Base-by-base conservation (phyloP, 2,113 vertebrate species). In the Australoheros scitulus region DNA sequence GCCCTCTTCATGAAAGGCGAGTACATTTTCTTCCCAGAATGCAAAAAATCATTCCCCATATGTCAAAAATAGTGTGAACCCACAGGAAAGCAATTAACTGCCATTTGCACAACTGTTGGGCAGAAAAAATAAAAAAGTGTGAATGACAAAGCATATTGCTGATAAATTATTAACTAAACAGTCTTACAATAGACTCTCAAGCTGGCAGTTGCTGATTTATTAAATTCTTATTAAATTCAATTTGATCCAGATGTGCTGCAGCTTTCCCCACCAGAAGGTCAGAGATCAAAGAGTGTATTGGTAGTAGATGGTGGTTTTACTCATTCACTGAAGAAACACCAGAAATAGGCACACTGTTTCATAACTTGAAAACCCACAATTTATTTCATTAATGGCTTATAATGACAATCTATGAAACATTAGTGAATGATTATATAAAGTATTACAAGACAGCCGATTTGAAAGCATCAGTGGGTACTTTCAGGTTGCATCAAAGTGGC, bases 1-100 rank as follows among this genome's bases (percentile, higher is more conserved):
- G 55, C 22, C 22, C 17, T 68, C 74, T 77, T 84, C 55, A 77
- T 32, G 58, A 52, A 83, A 55, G 57, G 58, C 43, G 61, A 80
- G 11, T 11, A 32, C 80, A 43, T 50, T 55, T 72, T 72, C 68
- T 72, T 55, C 24, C 17, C 68, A 14, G 68, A 72, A 24, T 55
- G 64, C 29, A 59, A 11, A 47, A 47, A 76, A 3, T 60, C 50
- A 64, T 60, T 81, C 64, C 68, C 18, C 32, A 72, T 55, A 55
- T 55, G 56, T 50, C 68, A 17, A 10, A 77, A 52, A 77, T 2
- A 15, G 1, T 55, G 18, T 24, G 14, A 52, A n/a, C 56, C 50
- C 22, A 61, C 14, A 24, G 47, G 47, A 50, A 17, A 64, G 32
- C 29, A 79, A 59, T 32, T 59, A 24, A 52, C 3, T 2, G 5